These are phyloP conservation scores for Drosophila atripex DNA, from an alignment of 2,888 invertebrate genomes.

Conservation along the genomic window DNA sequence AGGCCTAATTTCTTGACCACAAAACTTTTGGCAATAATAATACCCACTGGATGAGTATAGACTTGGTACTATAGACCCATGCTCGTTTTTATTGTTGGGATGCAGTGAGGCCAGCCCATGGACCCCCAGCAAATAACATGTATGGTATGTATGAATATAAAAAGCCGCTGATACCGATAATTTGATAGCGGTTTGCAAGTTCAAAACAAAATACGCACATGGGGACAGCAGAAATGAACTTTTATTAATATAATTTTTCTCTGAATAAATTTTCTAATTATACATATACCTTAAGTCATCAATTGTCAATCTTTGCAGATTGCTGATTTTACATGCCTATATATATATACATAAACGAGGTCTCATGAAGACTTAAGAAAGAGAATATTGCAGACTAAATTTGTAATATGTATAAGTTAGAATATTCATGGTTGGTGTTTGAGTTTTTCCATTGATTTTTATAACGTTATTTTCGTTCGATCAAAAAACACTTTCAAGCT, in stretches of 20 bases:
- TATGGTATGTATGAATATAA: slow-evolving; percentile 6
- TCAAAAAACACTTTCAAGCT: too few species aligned
- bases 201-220: slow-evolving; percentile 25
- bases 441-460: too few species aligned
- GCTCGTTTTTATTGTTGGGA: slow-evolving; percentile 13
- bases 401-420: too few species aligned
- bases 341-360: neutral
- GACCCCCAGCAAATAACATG: slow-evolving; percentile 28
- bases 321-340: neutral
- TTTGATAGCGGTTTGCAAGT: slow-evolving; percentile 13
- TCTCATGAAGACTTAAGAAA: too few species aligned
- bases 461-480: too few species aligned
- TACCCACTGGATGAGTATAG: neutral
- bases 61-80: slow-evolving; percentile 17
- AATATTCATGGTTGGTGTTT: too few species aligned
- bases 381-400: too few species aligned
- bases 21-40: neutral
- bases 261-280: too few species aligned
- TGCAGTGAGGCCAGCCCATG: slow-evolving; percentile 15
- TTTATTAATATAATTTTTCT: too few species aligned
- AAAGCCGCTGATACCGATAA: slow-evolving; percentile 21
- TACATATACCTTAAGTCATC: too few species aligned
- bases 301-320: neutral
- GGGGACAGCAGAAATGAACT: too few species aligned
- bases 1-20: too few species aligned